A percentile compares a stretch with the other conserved stretches of the same genome.
These are phyloP conservation scores for Apodemia hepburni DNA, from an alignment of 2,888 invertebrate genomes.

Conservation along the genomic window DNA sequence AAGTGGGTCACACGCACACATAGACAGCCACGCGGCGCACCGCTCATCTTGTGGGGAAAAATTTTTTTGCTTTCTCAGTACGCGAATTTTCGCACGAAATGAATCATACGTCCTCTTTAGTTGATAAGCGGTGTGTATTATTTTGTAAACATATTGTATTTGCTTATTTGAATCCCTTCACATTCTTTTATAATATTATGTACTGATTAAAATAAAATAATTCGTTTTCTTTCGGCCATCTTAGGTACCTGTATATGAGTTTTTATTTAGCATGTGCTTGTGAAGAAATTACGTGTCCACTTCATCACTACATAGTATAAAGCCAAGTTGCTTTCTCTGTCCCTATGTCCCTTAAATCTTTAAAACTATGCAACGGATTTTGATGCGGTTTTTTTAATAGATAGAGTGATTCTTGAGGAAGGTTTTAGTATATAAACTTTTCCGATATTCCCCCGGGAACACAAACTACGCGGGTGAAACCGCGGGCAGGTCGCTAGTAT, in stretches of 20 bases:
- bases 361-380: too few species aligned
- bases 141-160: conserved; percentile 7
- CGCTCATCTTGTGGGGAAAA: conserved; percentile 48
- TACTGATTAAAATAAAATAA: background rate
- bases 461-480: too few species aligned
- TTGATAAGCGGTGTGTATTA: conserved; percentile 10
- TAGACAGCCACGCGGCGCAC: conserved; percentile 35
- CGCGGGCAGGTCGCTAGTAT: too few species aligned
- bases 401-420: too few species aligned
- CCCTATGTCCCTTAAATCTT: too few species aligned
- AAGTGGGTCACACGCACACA: conserved; percentile 77
- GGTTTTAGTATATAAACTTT: too few species aligned
- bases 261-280: too few species aligned
- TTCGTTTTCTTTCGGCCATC: background rate
- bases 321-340: too few species aligned
- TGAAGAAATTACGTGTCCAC: too few species aligned
- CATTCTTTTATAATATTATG: background rate
- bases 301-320: too few species aligned
- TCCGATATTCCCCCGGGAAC: too few species aligned
- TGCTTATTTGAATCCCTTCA: background rate
- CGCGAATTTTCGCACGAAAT: conserved; percentile 45
- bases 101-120: conserved; percentile 18
- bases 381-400: too few species aligned
- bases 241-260: background rate
- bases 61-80: conserved; percentile 57